Percentiles rank a stretch among this genome's conserved stretches.
Conservation (phyloP, 2,113 vertebrate genomes). For the Gallinago undulata region DNA sequence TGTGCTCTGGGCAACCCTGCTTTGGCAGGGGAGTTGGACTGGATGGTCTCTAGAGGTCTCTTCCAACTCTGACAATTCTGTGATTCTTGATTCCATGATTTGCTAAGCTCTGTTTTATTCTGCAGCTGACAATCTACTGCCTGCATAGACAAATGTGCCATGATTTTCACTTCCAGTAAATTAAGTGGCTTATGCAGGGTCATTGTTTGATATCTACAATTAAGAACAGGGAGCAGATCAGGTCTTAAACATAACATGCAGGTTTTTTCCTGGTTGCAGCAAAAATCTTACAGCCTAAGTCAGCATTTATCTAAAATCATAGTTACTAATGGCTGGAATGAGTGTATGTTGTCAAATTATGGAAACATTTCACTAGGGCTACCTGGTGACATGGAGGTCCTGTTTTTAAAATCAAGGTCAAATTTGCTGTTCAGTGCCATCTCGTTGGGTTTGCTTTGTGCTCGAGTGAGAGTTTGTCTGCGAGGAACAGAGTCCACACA, state of each 20-base stretch:
- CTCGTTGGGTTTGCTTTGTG: not conserved
- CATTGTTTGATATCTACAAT: not conserved
- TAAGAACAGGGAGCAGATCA: not conserved
- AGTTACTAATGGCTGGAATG: not conserved
- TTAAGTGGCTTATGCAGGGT: not conserved
- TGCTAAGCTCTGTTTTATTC: not conserved
- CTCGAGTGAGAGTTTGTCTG: not conserved
- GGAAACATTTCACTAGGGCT: not conserved
- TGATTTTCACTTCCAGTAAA: not conserved
- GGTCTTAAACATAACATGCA: not conserved
- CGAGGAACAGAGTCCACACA: not conserved
- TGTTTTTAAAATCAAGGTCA: not conserved
- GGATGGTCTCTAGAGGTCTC: too few relatives aligned
- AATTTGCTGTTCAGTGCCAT: not conserved
- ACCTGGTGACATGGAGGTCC: not conserved
- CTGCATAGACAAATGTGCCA: not conserved
- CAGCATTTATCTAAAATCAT: not conserved
- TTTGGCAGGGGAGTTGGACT: too few relatives aligned
- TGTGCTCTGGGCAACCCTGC: too few relatives aligned
- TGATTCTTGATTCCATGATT: too few relatives aligned
- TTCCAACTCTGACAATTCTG: too few relatives aligned
- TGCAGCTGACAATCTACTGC: not conserved
- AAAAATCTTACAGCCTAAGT: not conserved
- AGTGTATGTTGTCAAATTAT: not conserved
- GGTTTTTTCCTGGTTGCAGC: not conserved